Conservation (phyloP, 2,797 vertebrate species). For the Champsocephalus gunnari region DNA sequence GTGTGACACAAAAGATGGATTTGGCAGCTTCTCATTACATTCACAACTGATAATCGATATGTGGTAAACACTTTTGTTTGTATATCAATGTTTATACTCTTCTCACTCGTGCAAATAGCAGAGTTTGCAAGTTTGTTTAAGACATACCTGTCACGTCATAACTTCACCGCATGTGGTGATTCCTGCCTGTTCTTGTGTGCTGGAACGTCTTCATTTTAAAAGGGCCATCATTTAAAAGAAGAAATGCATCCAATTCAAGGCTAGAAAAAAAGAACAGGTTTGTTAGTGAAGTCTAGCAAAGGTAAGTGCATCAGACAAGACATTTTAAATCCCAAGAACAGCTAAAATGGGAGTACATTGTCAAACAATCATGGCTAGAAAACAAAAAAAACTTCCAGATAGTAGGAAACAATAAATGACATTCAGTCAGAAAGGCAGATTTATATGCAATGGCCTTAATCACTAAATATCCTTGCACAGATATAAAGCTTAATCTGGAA, state of each 20-base stretch:
- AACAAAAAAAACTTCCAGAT: neutral
- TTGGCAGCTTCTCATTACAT: conserved; percentile 37
- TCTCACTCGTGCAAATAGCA: conserved; percentile 31
- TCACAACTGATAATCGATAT: conserved; percentile 50
- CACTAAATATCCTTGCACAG: neutral
- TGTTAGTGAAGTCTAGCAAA: neutral
- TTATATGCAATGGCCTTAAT: neutral
- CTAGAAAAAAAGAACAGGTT: neutral
- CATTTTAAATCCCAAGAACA: neutral
- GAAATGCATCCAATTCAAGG: conserved; percentile 5
- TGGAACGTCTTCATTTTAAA: conserved; percentile 38
- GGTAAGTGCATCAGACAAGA: neutral
- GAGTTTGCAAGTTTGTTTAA: conserved; percentile 43
- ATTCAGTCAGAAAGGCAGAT: neutral
- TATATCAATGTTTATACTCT: conserved; percentile 42
- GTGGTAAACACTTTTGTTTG: conserved; percentile 49
- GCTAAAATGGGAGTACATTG: neutral
- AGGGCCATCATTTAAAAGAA: conserved; percentile 1
- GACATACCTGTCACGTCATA: conserved; percentile 47
- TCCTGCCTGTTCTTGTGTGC: conserved; percentile 62
- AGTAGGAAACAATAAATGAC: neutral
- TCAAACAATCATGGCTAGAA: neutral
- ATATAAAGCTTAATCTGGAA: neutral
- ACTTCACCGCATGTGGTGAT: conserved; percentile 42
- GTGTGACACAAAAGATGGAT: conserved; percentile 30